Evolutionary conservation across 2,888 invertebrate genomes (phyloP), one percentile per base, ranked within the genome.

Genomic region (Eremobia ochroleuca): DNA sequence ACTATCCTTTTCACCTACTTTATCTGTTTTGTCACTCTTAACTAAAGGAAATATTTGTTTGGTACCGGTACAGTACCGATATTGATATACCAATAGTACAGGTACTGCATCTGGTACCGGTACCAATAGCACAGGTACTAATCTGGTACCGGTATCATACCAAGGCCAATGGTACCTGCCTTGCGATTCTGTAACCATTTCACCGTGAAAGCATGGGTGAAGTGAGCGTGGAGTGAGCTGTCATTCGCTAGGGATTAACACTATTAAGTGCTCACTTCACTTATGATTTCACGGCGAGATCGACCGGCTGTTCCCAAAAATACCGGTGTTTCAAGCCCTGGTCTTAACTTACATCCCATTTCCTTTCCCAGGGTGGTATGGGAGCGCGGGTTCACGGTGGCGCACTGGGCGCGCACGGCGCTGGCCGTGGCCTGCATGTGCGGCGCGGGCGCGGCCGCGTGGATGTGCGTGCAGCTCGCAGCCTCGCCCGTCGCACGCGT

Each of bases 351-450:
- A 74, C 37, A 49, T 0, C 25, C 0, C 0, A 3, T 34, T 4
- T 25, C 13, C 0, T 6, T 0, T 61, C 8, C 0, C 91, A 98
- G 98, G 90, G 97, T 98, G 93, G 98, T 98, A 87, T 98, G 98
- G 98, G 98, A 98, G 93, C 98, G 98, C 90, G 98, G 98, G 55
- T 98, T 99, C 94, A 98, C 98, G 37, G 97, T 98, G 59, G 97
- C 98, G 88, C 99, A 99, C 95, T 99, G 99, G 98, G 96, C 98
- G 85, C 98, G 98, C 94, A 98, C 98, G 21, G 98, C 98, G 52
- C 97, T 98, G 76, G 97, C 98, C 82, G 98, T 99, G 77, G 98
- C 98, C 21, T 97, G 97, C 82, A 98, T 99, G 98, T 98, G 98
- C 92, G 97, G 98, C 72, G 97, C 98, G 34, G 98, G 98, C 31